These are phyloP conservation scores for Apostichopus japonicus DNA, from an alignment of 35 echinoderm and acorn worm genomes.

Conservation along the genomic window DNA sequence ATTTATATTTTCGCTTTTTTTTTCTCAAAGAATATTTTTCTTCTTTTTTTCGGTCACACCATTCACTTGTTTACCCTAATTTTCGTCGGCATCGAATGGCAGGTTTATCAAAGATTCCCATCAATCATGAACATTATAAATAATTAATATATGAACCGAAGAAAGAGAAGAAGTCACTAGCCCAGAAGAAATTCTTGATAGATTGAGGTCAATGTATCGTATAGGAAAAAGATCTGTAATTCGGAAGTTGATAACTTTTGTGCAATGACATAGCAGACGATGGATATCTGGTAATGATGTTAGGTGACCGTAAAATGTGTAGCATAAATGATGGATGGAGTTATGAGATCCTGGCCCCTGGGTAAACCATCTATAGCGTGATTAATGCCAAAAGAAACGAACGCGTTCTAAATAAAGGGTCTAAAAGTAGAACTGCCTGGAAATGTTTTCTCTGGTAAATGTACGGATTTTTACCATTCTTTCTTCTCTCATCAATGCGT, in stretches of 20 bases:
- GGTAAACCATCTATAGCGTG: not conserved
- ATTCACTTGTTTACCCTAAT: no score
- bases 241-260: slow-evolving; percentile 11
- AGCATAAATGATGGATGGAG: slow-evolving; percentile 3
- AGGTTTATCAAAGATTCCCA: no score
- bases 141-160: no score
- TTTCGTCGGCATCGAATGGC: no score
- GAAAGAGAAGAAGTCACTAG: no score
- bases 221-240: not conserved
- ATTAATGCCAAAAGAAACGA: not conserved
- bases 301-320: slow-evolving; percentile 17
- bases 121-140: no score
- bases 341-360: slow-evolving; percentile 7
- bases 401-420: not conserved
- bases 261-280: not conserved
- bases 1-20: no score
- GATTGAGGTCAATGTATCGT: slow-evolving; percentile 7
- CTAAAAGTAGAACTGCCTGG: not conserved
- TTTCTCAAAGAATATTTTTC: no score
- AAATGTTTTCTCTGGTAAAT: slow-evolving; percentile 6
- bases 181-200: not conserved
- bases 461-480: not conserved
- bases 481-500: not conserved
- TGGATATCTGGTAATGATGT: not conserved
- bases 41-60: no score